Evolutionary conservation across 2,113 vertebrate genomes (phyloP).

Genomic region (Indicator indicator): DNA sequence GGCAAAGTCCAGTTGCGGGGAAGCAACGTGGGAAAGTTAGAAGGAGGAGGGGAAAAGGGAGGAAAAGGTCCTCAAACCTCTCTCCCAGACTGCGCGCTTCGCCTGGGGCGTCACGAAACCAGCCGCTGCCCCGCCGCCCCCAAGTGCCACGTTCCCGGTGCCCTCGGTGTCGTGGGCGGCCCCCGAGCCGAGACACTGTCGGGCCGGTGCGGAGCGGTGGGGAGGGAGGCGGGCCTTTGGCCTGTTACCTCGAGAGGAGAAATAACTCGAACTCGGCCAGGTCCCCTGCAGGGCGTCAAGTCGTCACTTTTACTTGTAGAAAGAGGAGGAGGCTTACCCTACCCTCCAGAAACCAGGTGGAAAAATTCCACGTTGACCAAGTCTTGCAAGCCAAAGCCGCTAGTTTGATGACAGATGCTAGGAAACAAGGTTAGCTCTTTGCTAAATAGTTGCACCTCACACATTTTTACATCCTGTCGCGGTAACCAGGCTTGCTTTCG

Average conservation of each 20-base stretch:
- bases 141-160: background rate
- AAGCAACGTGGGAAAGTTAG: background rate
- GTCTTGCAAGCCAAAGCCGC: background rate
- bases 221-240: background rate
- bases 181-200: background rate
- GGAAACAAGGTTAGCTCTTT: background rate
- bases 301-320: accelerated
- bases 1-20: background rate
- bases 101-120: background rate
- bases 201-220: background rate
- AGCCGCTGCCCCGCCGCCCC: background rate
- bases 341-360: background rate
- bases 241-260: background rate
- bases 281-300: background rate
- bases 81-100: background rate
- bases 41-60: background rate
- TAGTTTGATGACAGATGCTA: background rate
- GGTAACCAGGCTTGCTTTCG: background rate
- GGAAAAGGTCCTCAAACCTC: accelerated
- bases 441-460: accelerated
- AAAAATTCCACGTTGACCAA: background rate
- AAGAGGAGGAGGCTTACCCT: accelerated
- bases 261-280: accelerated
- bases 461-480: accelerated
- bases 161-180: background rate